A percentile compares a stretch with the other conserved stretches of the same genome.
Evolutionary conservation across 2,888 invertebrate species (phyloP).

Genomic region (Drosophila yooni): DNA sequence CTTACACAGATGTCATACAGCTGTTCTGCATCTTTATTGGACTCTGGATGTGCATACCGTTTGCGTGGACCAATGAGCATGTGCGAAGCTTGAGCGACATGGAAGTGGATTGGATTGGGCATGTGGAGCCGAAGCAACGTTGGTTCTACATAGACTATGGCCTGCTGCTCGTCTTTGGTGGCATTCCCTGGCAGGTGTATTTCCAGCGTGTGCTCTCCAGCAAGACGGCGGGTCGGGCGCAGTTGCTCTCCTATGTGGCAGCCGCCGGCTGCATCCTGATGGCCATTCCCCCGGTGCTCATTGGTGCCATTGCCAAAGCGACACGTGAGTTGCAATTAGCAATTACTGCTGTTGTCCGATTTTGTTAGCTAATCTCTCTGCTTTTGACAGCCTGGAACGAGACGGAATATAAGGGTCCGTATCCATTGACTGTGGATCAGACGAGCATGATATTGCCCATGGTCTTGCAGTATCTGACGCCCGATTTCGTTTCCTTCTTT

Average conservation of each 20-base stretch:
- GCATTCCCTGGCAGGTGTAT: constrained; percentile 99
- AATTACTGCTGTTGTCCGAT: rapidly evolving
- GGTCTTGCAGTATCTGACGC: constrained; percentile 98
- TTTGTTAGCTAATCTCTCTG: not conserved
- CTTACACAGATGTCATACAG: constrained; percentile 99
- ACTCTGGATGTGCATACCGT: constrained; percentile 99
- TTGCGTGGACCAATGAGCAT: constrained; percentile 95
- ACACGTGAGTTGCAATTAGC: constrained; percentile 89
- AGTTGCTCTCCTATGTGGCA: constrained; percentile 97
- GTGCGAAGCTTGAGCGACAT: constrained; percentile 92
- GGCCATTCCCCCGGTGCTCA: constrained; percentile 98
- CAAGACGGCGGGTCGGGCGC: constrained; percentile 96
- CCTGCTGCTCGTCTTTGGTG: constrained; percentile 95
- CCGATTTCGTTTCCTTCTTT: constrained; percentile 97
- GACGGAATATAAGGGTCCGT: constrained; percentile 92
- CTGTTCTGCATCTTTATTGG: constrained; percentile 99
- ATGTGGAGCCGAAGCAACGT: constrained; percentile 89
- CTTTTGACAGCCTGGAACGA: constrained; percentile 95
- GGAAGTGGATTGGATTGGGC: constrained; percentile 96
- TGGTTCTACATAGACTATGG: constrained; percentile 95
- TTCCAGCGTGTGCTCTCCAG: constrained; percentile 99
- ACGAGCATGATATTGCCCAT: constrained; percentile 98
- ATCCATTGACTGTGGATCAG: constrained; percentile 90
- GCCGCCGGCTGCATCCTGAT: constrained; percentile 97
- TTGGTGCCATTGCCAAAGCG: constrained; percentile 98